These are phyloP conservation scores for Drosophila repletoides DNA, from an alignment of 1,140 invertebrate genomes.

Conservation along the genomic window DNA sequence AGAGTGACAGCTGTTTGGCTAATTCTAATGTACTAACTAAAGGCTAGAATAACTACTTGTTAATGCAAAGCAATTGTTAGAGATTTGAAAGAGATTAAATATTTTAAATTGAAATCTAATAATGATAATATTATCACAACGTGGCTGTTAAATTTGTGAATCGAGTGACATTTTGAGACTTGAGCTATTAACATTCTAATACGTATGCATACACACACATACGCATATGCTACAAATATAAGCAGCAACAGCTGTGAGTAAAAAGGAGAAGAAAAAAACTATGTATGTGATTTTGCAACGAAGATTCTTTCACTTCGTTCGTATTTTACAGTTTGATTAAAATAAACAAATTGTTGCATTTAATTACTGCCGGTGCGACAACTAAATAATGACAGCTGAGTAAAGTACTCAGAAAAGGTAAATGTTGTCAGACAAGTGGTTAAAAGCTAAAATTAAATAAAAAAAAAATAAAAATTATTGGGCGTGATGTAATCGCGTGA, in stretches of 20 bases:
- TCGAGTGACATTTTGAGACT: not conserved
- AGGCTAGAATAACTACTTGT: no score
- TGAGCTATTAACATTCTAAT: constrained; percentile 6
- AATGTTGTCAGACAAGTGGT: constrained; percentile 11
- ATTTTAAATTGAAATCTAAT: not conserved
- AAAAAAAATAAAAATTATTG: constrained; percentile 54
- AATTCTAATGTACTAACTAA: no score
- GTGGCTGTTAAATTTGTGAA: not conserved
- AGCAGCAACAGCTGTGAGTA: constrained; percentile 36
- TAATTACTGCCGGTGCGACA: constrained; percentile 37
- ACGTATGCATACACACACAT: constrained; percentile 3
- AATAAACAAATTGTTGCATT: constrained; percentile 52
- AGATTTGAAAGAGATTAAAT: not conserved
- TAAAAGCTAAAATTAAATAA: constrained; percentile 24
- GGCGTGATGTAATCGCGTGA: constrained; percentile 70
- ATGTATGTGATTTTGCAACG: constrained; percentile 19
- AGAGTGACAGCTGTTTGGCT: no score
- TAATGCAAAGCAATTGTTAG: no score
- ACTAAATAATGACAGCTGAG: constrained; percentile 54
- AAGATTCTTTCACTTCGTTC: constrained; percentile 66
- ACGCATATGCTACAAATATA: constrained; percentile 9
- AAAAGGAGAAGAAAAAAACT: not conserved
- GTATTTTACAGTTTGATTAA: constrained; percentile 62
- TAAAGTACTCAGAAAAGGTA: constrained; percentile 60
- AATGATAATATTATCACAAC: no score